Percentiles rank a stretch among this genome's conserved stretches.
phyloP scores from a whole-genome alignment of 2,797 vertebrate species.

The Phrynocephalus forsythii region DNA sequence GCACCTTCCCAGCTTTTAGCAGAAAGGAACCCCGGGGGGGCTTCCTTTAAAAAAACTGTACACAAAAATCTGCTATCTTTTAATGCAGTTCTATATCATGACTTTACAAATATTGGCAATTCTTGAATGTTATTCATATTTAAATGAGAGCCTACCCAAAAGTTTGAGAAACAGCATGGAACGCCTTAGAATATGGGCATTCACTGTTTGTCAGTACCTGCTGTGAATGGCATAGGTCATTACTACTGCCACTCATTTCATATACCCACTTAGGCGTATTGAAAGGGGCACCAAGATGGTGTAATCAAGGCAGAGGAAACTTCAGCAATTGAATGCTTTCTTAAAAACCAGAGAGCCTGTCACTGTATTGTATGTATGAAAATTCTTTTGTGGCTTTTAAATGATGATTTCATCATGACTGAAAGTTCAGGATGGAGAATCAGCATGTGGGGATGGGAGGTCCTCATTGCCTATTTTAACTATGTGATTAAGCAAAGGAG shows the following conservation, averaged over 20 bases:
- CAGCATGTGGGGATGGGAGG: not conserved
- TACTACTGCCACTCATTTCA: slow-evolving; percentile 64
- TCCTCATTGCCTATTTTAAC: slow-evolving; percentile 26
- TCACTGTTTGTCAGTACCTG: slow-evolving; percentile 66
- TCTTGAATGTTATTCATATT: slow-evolving; percentile 72
- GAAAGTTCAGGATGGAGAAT: slow-evolving; percentile 7
- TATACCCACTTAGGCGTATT: slow-evolving; percentile 61
- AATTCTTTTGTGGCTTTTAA: not conserved
- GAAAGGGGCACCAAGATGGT: slow-evolving; percentile 31
- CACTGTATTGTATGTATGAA: slow-evolving; percentile 10
- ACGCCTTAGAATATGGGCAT: slow-evolving; percentile 55
- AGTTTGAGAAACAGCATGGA: slow-evolving; percentile 61
- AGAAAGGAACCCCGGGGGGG: slow-evolving; percentile 12
- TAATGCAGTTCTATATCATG: slow-evolving; percentile 67
- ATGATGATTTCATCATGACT: slow-evolving; percentile 36
- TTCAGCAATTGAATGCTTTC: slow-evolving; percentile 46
- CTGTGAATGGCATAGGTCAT: slow-evolving; percentile 65
- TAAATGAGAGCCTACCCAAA: slow-evolving; percentile 66
- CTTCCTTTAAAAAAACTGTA: slow-evolving; percentile 58
- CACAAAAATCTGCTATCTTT: slow-evolving; percentile 65
- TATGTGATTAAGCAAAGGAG: slow-evolving; percentile 15
- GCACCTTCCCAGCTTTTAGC: slow-evolving; percentile 71
- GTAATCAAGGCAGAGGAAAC: slow-evolving; percentile 46
- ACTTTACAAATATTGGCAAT: slow-evolving; percentile 75
- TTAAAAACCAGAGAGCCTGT: slow-evolving; percentile 31